Evolutionary conservation across 2,797 vertebrate species (phyloP), one percentile per base, ranked within the genome.

Genomic region (Emys orbicularis): DNA sequence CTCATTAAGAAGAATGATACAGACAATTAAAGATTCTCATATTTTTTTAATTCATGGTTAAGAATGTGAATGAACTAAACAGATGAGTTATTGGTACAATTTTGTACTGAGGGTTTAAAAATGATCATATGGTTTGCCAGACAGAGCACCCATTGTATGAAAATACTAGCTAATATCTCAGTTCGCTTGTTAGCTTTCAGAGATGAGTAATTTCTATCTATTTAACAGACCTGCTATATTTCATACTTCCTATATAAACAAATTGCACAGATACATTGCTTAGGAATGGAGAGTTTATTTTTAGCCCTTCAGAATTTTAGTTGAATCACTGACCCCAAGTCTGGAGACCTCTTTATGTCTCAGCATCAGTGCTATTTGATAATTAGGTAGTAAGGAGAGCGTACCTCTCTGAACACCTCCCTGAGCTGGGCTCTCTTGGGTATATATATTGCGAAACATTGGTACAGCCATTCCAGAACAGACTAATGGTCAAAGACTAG

Each of bases 1-100:
- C 34, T 41, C 77, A 96, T 95, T 94, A 97, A 95, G 65, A 86
- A 96, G 89, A 97, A 95, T 81, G 94, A 97, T 86, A 77, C 76
- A 91, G 94, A 90, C 76, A 94, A 92, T 92, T 93, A 83, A 81
- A 88, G 37, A 88, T 29, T 96, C 57, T 92, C 19, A 94, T 95
- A 92, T 91, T 50, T 85, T 92, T 92, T 92, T 80, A 87, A 57
- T 94, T 95, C 93, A 88, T 94, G 77, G 79, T 57, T 94, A 94
- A 54, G 82, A 93, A 85, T 47, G 27, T 59, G 87, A 93, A 91
- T 83, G 90, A 96, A 74, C 41, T 79, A 93, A 92, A 86, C 3
- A 27, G 29, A 15, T 89, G 87, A 95, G 89, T 93, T 94, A 88
- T 37, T 86, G 87, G 91, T 27, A 81, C 0, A 3, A 15, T 85